Evolutionary conservation across 2,888 invertebrate genomes (phyloP), one percentile per base, ranked within the genome.

Genomic region (Stenodema calcarata): DNA sequence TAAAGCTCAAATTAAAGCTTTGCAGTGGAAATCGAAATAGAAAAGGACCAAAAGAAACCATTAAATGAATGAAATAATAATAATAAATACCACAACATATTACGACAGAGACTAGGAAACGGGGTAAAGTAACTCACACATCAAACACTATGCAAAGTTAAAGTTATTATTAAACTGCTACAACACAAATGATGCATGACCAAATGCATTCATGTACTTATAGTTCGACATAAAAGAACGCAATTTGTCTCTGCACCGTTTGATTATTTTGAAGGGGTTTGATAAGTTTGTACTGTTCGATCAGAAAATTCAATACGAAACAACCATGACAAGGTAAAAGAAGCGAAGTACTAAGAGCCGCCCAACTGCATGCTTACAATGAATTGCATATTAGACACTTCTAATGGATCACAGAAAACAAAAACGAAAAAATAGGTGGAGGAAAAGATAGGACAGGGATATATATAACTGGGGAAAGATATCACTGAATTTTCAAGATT

Each of bases 361-460:
- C 87, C 88, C 85, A 87, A 87, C 75, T 62, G 87, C 88, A 88
- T 88, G 88, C 88, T 86, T 87, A 88, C 87, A 88, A 81, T 87
- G 86, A 87, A 84, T 76, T 86, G 78, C 86, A n/a, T n/a, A 79
- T 54, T 86, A 44, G 70, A 86, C 86, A 78, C 78, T 78, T 86
- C 76, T 84, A 84, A 84, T 84, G 84, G 84, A 75, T 23, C 41
- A 84, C 80, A 80, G 80, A 47, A 69, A 73, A 3, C 7, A 70
- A 73, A 41, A 27, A 84, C 54, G 35, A 23, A 41, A 62, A 76
- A 86, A 62, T 50, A 84, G 30, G 6, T 44, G 18, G 73, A 30
- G 18, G 41, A 35, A 35, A 78, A 78, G 78, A 81, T 11, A 30
- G 81, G 23, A 14, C 30, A 30, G 18, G 41, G 42, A n/a, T 27